Base-by-base conservation (phyloP, 2,888 invertebrate genomes). In the Alsophila aescularia region DNA sequence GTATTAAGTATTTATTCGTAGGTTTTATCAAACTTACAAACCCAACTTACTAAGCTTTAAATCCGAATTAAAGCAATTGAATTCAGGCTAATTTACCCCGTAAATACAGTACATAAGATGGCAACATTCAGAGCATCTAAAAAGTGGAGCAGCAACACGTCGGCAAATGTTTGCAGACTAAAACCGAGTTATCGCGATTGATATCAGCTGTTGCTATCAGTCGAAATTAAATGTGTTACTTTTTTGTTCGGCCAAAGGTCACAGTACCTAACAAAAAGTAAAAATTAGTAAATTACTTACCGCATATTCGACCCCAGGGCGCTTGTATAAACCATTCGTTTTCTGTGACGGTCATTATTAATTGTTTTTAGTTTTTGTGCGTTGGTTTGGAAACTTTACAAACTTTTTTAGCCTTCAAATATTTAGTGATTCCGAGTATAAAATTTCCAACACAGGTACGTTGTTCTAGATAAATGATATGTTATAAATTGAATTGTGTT, bases 321-420 rank as follows among this genome's bases (percentile, higher is more conserved):
- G 77, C 88, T 68, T 87, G 72, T 15, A 90, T 87, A 67, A 70
- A 91, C 90, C 90, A 90, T 64, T 90, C 88, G 16, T 87, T 88
- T 70, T 90, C 88, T 31, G 69, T 52, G 43, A 84, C 59, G 57
- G 59, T 60, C 82, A 83, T 87, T 66, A 65, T 68, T 5, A 29
- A 7, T n/a, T 16, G 13, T 31, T 18, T 32, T 14, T 41, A 6
- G 15, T 31, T 36, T 24, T 12, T 12, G 10, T 8, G 16, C 0
- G 8, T 9, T 18, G 21, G 21, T 12, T 14, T 40, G 7, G 3
- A 24, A 24, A 24, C 24, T 7, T 24, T 24, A n/a, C 2, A 24
- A 24, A 24, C 4, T 24, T 5, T 24, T 24, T 24, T 5, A 5
- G 7, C n/a, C n/a, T n/a, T n/a, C n/a, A n/a, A n/a, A n/a, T n/a